Evolutionary conservation across 2,888 invertebrate genomes (phyloP).

Genomic region (Eristalinus sepulchralis): DNA sequence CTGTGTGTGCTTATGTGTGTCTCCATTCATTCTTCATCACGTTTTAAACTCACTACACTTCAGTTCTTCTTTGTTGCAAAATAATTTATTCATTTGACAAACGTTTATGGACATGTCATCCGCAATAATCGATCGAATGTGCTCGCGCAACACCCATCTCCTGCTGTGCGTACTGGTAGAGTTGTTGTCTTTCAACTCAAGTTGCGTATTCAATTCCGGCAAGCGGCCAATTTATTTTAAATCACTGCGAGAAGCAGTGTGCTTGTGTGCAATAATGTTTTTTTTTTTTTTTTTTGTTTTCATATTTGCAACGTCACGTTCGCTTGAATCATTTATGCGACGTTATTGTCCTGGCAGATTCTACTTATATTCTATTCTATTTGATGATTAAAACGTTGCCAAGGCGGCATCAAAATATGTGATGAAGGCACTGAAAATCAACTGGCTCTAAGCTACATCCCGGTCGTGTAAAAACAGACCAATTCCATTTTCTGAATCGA

Average conservation of each 20-base stretch:
- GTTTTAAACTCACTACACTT: not conserved
- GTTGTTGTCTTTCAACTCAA: not conserved
- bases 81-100: not conserved
- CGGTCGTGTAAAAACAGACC: too few species aligned
- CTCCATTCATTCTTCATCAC: not conserved
- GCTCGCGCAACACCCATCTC: not conserved
- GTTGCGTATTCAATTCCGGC: not conserved
- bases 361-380: not conserved
- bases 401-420: too few species aligned
- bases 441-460: too few species aligned
- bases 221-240: not conserved
- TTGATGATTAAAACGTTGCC: too few species aligned
- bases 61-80: not conserved
- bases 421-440: too few species aligned
- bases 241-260: not conserved
- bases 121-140: not conserved
- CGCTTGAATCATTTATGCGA: not conserved
- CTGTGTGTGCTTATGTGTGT: not conserved
- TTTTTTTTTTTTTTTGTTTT: not conserved
- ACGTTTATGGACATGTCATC: not conserved
- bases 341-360: not conserved
- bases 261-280: not conserved
- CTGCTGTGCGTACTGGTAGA: not conserved
- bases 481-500: too few species aligned
- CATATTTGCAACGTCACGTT: not conserved